A percentile compares a stretch with the other conserved stretches of the same genome.
phyloP scores from a whole-genome alignment of 2,888 invertebrate genomes.

The Eudemis profundana region DNA sequence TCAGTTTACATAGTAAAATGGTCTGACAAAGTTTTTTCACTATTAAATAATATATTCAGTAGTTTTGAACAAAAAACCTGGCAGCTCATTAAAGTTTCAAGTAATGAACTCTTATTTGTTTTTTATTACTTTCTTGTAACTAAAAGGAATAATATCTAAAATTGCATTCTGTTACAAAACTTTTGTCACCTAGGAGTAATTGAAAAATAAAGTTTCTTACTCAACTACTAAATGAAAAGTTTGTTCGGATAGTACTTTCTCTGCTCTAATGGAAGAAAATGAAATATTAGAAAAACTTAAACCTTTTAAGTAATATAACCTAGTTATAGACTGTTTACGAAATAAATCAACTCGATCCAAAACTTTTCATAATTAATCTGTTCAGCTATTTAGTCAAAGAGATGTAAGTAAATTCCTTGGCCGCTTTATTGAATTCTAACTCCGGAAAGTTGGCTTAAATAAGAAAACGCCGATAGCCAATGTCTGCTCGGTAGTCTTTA shows the following conservation, averaged over 20 bases:
- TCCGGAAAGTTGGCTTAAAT: constrained; percentile 77
- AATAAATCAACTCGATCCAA: constrained; percentile 17
- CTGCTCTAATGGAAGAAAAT: constrained; percentile 1
- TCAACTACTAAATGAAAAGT: constrained; percentile 20
- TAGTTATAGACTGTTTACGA: constrained; percentile 9
- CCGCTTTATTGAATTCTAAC: constrained; percentile 81
- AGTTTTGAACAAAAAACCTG: too few species aligned
- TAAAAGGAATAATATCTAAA: not conserved
- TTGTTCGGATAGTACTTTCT: constrained; percentile 8
- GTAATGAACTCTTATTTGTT: not conserved
- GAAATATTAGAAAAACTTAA: constrained; percentile 6
- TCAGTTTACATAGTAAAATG: too few species aligned
- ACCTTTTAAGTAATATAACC: not conserved
- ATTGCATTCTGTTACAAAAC: constrained; percentile 18
- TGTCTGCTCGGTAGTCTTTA: constrained; percentile 71
- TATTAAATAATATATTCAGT: too few species aligned
- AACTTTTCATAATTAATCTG: constrained; percentile 75
- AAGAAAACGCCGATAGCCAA: constrained; percentile 78
- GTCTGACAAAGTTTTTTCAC: too few species aligned
- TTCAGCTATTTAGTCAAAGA: constrained; percentile 82
- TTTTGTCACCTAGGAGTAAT: constrained; percentile 23
- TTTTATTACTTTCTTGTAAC: not conserved
- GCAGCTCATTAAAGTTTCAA: too few species aligned
- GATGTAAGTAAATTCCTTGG: constrained; percentile 74
- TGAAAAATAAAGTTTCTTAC: constrained; percentile 21